Percentiles rank a stretch among this genome's conserved stretches.
phyloP scores from a whole-genome alignment of 2,797 vertebrate species.

The Pteropus rufus region DNA sequence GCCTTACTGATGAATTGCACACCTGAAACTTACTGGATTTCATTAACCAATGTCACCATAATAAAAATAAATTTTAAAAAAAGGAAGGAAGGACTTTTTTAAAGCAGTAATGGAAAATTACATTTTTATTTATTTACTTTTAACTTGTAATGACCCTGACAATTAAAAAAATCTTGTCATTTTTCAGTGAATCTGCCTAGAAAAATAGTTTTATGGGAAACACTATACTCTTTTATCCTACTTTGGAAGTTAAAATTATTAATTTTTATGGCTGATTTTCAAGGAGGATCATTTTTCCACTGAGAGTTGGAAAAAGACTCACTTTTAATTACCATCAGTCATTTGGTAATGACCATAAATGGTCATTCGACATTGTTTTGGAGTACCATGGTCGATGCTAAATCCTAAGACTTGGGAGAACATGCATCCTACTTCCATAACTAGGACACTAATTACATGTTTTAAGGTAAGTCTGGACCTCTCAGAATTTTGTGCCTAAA shows the following conservation, averaged over 20 bases:
- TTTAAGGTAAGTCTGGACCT: not conserved
- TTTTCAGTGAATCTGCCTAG: not conserved
- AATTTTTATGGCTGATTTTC: conserved; percentile 20
- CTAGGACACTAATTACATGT: not conserved
- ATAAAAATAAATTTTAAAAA: too few relatives aligned
- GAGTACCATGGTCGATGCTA: not conserved
- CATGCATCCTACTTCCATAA: not conserved
- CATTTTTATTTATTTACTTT: conserved; percentile 37
- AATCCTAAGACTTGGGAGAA: not conserved
- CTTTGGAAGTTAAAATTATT: conserved; percentile 30
- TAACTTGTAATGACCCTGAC: not conserved
- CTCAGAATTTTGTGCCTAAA: conserved; percentile 2
- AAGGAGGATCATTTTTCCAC: not conserved
- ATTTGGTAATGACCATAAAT: not conserved
- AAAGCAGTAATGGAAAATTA: not conserved
- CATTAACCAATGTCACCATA: too few relatives aligned
- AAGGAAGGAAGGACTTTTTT: not conserved
- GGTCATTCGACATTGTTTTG: not conserved
- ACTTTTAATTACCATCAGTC: not conserved
- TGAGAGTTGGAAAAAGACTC: not conserved
- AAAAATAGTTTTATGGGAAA: not conserved
- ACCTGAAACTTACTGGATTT: too few relatives aligned
- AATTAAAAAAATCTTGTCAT: not conserved
- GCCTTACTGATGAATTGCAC: too few relatives aligned
- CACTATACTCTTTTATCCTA: not conserved